phyloP scores from a whole-genome alignment of 2,888 invertebrate genomes.

The Parapristionchus giblindavisi region DNA sequence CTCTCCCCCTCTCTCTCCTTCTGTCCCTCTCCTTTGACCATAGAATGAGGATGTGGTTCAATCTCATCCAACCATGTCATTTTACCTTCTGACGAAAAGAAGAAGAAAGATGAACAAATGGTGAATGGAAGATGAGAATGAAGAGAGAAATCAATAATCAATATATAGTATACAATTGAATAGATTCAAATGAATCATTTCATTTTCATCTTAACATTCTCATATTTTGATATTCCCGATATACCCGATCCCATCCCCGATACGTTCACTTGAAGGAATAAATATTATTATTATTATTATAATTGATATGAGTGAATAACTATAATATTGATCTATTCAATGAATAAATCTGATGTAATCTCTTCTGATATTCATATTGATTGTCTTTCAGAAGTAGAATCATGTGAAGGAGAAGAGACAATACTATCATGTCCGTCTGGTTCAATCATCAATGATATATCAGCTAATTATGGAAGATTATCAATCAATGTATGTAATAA shows the following conservation, averaged over 20 bases:
- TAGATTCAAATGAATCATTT: too few species aligned
- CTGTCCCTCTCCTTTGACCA: slow-evolving; percentile 3
- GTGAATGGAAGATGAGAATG: neutral
- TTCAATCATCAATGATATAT: slow-evolving; percentile 46
- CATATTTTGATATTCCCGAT: too few species aligned
- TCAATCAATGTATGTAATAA: slow-evolving; percentile 37
- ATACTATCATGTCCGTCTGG: slow-evolving; percentile 50
- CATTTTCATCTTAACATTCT: too few species aligned
- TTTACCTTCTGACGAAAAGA: too few species aligned
- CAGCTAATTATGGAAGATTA: slow-evolving; percentile 55
- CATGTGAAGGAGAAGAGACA: slow-evolving; percentile 49
- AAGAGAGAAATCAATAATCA: too few species aligned
- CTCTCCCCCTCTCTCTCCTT: slow-evolving; percentile 2
- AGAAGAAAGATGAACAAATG: slow-evolving; percentile 3
- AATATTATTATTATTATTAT: neutral
- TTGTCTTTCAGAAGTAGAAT: slow-evolving; percentile 12
- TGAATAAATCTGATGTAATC: too few species aligned
- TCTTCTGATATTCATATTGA: too few species aligned
- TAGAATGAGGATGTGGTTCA: too few species aligned
- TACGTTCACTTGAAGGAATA: neutral
- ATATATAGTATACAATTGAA: too few species aligned
- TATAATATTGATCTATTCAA: too few species aligned
- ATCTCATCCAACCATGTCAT: too few species aligned
- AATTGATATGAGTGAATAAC: neutral
- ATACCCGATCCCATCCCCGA: too few species aligned